Evolutionary conservation across 92 coral and sea anemone genomes (phyloP).

Genomic region (Montipora capitata): DNA sequence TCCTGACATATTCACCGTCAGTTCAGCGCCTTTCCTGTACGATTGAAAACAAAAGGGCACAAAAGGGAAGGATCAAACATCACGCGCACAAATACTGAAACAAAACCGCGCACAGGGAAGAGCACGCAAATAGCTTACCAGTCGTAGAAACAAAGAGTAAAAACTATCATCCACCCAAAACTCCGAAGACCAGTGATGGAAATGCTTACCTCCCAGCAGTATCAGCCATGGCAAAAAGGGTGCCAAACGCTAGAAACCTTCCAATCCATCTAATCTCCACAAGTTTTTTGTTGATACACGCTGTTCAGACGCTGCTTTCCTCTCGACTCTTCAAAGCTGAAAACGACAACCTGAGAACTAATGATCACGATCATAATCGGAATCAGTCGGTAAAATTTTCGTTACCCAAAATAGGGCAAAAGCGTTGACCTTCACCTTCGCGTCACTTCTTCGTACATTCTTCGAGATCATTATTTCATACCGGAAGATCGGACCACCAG

Average conservation of each 20-base stretch:
- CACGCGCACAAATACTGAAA: constrained; percentile 40
- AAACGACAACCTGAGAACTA: constrained; percentile 25
- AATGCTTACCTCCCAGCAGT: constrained; percentile 31
- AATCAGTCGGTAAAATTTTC: constrained; percentile 33
- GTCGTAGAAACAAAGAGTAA: not conserved
- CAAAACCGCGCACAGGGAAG: constrained; percentile 37
- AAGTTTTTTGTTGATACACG: constrained; percentile 8
- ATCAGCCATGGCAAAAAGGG: constrained; percentile 57
- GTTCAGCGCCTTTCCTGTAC: constrained; percentile 78
- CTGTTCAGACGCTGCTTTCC: constrained; percentile 34
- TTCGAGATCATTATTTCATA: not conserved
- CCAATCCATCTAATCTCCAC: constrained; percentile 50
- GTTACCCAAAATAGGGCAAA: constrained; percentile 69
- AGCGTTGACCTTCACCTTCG: constrained; percentile 34
- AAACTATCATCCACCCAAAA: not conserved
- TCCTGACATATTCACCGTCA: constrained; percentile 77
- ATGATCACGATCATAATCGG: constrained; percentile 33
- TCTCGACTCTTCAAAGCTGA: not conserved
- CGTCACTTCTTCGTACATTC: not conserved
- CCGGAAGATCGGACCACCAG: not conserved
- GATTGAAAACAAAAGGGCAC: not conserved
- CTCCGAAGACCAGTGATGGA: not conserved
- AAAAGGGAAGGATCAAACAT: constrained; percentile 16
- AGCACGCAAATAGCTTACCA: not conserved
- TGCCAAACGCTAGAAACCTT: constrained; percentile 53